Evolutionary conservation across 1,140 invertebrate species (phyloP).

Genomic region (Bombus impatiens): DNA sequence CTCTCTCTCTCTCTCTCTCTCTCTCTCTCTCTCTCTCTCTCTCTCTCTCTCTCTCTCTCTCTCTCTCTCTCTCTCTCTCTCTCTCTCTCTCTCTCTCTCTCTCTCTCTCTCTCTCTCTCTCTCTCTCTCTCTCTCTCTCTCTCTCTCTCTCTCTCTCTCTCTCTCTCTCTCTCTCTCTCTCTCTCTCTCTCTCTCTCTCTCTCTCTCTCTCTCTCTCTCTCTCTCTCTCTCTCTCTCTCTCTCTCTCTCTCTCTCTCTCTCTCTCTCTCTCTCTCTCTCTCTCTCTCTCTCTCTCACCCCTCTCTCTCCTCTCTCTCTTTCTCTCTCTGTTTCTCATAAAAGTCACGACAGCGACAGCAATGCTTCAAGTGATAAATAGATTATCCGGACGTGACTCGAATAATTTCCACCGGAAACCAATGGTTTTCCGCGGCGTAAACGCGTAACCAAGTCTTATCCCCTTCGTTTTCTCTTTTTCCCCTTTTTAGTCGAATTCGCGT

Average conservation of each 20-base stretch:
- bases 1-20: too few species aligned
- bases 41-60: too few species aligned
- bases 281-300: not conserved
- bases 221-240: not conserved
- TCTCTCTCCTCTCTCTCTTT: too few species aligned
- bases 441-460: not conserved
- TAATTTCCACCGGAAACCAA: conserved; percentile 30
- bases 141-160: not conserved
- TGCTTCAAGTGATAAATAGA: conserved; percentile 52
- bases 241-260: too few species aligned
- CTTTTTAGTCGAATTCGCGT: not conserved
- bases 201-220: not conserved
- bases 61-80: not conserved
- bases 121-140: fast-evolving
- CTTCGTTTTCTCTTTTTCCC: too few species aligned
- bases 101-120: too few species aligned
- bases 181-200: too few species aligned
- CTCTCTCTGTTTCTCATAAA: conserved; percentile 18
- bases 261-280: not conserved
- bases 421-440: not conserved
- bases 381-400: conserved; percentile 42
- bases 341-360: conserved; percentile 35
- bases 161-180: not conserved
- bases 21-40: not conserved
- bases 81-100: too few species aligned